Percentiles rank a stretch among this genome's conserved stretches.
phyloP scores from a whole-genome alignment of 1,140 invertebrate species.

The Trichonephila clavata region DNA sequence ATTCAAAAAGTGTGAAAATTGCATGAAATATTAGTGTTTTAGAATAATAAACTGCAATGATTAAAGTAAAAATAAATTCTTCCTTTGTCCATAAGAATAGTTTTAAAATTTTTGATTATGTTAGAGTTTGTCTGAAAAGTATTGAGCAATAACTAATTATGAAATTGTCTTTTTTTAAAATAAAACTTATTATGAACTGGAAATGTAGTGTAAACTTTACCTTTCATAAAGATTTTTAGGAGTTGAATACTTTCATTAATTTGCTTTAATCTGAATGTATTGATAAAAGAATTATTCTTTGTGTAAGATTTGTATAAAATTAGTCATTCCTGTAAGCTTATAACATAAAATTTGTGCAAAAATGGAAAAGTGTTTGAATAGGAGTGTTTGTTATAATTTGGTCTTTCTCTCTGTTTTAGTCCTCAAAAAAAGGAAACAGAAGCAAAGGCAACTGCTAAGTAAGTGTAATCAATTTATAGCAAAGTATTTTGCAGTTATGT shows the following conservation, averaged over 20 bases:
- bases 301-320: neutral
- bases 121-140: too few relatives aligned
- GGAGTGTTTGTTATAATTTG: neutral
- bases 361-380: neutral
- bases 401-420: slow-evolving; percentile 42
- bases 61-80: too few relatives aligned
- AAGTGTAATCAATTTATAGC: neutral
- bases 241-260: neutral
- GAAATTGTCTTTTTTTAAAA: too few relatives aligned
- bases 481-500: neutral
- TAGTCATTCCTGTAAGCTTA: neutral
- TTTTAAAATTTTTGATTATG: too few relatives aligned
- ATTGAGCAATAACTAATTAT: too few relatives aligned
- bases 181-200: too few relatives aligned
- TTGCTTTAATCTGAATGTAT: neutral
- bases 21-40: too few relatives aligned
- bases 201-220: too few relatives aligned
- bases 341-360: neutral
- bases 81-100: too few relatives aligned
- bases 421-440: slow-evolving; percentile 42
- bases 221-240: neutral
- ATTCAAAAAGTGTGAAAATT: too few relatives aligned
- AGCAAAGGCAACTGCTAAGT: slow-evolving; percentile 39
- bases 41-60: too few relatives aligned
- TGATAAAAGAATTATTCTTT: neutral